A percentile compares a stretch with the other conserved stretches of the same genome.
Evolutionary conservation across 2,113 vertebrate genomes (phyloP).

Genomic region (Platysternon megacephalum): DNA sequence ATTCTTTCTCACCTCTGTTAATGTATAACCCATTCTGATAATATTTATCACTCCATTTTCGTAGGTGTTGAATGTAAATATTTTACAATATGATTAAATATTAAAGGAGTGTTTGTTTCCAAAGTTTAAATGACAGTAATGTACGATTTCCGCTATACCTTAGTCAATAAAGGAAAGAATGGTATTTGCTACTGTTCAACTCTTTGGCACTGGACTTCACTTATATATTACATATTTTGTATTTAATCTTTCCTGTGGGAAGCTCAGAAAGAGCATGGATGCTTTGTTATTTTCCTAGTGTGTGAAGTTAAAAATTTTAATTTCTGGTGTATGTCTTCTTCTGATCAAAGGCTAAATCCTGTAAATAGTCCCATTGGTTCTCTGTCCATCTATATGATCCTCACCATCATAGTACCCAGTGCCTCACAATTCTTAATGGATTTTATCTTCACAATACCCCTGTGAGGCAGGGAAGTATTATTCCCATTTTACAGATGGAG

Average conservation of each 20-base stretch:
- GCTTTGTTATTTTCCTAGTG: not conserved
- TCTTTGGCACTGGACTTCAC: not conserved
- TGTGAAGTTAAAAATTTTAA: not conserved
- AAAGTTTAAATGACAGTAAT: not conserved
- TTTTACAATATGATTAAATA: not conserved
- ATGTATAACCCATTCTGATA: not conserved
- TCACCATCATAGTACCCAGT: not conserved
- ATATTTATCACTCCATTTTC: not conserved
- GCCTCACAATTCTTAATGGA: not conserved
- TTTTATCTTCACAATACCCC: not conserved
- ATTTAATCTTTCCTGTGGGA: not conserved
- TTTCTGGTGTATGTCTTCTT: not conserved
- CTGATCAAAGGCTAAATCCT: not conserved
- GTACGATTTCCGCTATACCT: not conserved
- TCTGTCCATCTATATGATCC: not conserved
- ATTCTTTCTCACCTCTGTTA: not conserved
- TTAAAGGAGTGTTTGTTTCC: not conserved
- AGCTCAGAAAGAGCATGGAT: not conserved
- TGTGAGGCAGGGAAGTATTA: not conserved
- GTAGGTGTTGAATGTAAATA: not conserved
- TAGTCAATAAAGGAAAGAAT: not conserved
- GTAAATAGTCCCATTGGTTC: not conserved
- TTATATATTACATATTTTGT: not conserved
- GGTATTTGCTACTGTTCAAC: fast-evolving
- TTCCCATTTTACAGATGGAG: not conserved